Evolutionary conservation across 2,113 vertebrate species (phyloP).

Genomic region (Sphaerodactylus townsendi): DNA sequence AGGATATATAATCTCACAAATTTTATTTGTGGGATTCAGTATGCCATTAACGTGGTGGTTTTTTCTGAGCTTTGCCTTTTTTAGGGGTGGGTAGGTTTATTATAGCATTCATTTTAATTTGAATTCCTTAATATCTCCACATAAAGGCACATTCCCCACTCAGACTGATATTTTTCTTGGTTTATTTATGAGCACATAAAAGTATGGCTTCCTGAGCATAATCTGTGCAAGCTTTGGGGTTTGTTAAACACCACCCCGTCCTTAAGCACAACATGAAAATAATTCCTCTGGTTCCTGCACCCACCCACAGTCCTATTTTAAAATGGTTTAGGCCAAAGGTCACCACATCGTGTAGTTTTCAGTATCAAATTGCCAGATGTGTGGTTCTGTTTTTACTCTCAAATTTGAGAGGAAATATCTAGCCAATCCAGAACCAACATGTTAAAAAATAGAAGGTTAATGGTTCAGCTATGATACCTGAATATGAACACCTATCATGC

Average conservation of each 20-base stretch:
- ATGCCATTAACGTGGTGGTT: slow-evolving; percentile 49
- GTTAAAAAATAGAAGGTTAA: background rate
- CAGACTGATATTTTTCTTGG: slow-evolving; percentile 65
- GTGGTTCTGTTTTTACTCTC: slow-evolving; percentile 22
- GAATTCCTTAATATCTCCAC: slow-evolving; percentile 67
- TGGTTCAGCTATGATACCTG: slow-evolving; percentile 19
- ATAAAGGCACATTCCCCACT: slow-evolving; percentile 59
- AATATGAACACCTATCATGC: background rate
- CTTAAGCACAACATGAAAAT: slow-evolving; percentile 41
- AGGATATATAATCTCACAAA: slow-evolving; percentile 56
- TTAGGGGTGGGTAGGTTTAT: slow-evolving; percentile 57
- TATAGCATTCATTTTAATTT: slow-evolving; percentile 66
- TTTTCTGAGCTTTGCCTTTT: slow-evolving; percentile 4
- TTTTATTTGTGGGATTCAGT: slow-evolving; percentile 67
- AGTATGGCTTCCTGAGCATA: slow-evolving; percentile 65
- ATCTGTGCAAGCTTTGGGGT: slow-evolving; percentile 60
- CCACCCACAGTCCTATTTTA: slow-evolving; percentile 33
- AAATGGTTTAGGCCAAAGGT: slow-evolving; percentile 43
- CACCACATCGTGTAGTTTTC: slow-evolving; percentile 17
- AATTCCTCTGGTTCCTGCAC: slow-evolving; percentile 47
- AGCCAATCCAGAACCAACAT: slow-evolving; percentile 26
- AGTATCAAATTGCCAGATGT: slow-evolving; percentile 34
- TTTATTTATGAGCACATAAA: slow-evolving; percentile 73
- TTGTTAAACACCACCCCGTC: slow-evolving; percentile 65
- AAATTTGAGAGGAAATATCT: slow-evolving; percentile 37